phyloP scores from a whole-genome alignment of 1,140 invertebrate genomes.

The Solenopsis invicta region DNA sequence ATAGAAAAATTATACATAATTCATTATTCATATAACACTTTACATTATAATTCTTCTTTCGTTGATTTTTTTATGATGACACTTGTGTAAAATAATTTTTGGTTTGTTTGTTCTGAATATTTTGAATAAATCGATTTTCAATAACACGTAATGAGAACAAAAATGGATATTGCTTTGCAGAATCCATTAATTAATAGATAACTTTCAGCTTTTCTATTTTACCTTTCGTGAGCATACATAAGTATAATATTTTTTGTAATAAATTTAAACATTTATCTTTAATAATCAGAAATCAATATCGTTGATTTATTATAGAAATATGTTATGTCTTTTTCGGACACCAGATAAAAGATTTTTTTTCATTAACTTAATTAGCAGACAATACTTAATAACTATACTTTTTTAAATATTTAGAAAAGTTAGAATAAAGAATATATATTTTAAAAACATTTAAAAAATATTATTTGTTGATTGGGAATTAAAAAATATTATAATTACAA shows the following conservation, averaged over 20 bases:
- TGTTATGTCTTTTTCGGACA: background rate
- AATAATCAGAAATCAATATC: slow-evolving; percentile 23
- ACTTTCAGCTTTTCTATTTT: background rate
- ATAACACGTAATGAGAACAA: slow-evolving; percentile 9
- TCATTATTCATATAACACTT: background rate
- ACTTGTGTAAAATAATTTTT: background rate
- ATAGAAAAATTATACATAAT: background rate
- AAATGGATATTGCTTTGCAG: slow-evolving; percentile 24
- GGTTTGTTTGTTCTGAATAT: background rate
- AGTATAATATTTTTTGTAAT: background rate
- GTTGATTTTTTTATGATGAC: background rate
- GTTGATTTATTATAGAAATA: background rate
- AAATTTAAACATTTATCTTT: background rate
- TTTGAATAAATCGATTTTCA: slow-evolving; percentile 30
- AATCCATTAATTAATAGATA: slow-evolving; percentile 4
- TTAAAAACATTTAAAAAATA: too few relatives aligned
- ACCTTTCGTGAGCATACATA: background rate
- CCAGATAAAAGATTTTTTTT: background rate
- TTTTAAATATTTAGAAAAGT: too few relatives aligned
- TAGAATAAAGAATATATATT: too few relatives aligned
- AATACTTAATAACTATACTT: too few relatives aligned
- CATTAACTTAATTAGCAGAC: background rate
- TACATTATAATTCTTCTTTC: background rate
- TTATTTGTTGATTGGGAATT: background rate
- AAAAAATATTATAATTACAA: background rate